phyloP scores from a whole-genome alignment of 2,797 vertebrate species.

The Hippopotamyrus pictus region DNA sequence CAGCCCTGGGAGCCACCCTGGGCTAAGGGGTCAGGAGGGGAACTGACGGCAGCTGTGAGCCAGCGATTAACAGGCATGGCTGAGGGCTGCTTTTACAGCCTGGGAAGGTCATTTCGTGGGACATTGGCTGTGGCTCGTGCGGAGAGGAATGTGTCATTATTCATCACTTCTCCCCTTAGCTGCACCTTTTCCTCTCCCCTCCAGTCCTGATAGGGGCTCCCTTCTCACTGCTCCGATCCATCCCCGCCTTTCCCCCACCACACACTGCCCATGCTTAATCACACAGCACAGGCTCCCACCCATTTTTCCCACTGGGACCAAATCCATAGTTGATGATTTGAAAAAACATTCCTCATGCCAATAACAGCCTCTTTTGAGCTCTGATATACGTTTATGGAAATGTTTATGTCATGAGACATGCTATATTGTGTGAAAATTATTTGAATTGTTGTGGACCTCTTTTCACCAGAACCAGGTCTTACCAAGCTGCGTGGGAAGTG shows the following conservation, averaged over 20 bases:
- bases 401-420: neutral
- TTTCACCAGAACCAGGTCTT: neutral
- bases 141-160: neutral
- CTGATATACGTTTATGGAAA: neutral
- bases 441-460: neutral
- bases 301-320: neutral
- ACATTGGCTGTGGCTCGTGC: neutral
- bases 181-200: neutral
- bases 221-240: neutral
- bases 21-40: neutral
- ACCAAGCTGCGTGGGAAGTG: neutral
- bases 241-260: neutral
- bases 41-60: neutral
- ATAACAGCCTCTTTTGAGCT: neutral
- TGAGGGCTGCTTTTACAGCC: neutral
- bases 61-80: neutral
- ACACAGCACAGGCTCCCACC: neutral
- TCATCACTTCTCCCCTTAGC: neutral
- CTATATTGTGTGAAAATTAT: neutral
- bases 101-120: neutral
- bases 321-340: neutral
- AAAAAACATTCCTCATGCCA: neutral
- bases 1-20: neutral
- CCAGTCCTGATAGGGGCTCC: neutral
- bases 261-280: neutral